Evolutionary conservation across 1,140 invertebrate genomes (phyloP), one percentile per base, ranked within the genome.

Genomic region (Chironomus tepperi): DNA sequence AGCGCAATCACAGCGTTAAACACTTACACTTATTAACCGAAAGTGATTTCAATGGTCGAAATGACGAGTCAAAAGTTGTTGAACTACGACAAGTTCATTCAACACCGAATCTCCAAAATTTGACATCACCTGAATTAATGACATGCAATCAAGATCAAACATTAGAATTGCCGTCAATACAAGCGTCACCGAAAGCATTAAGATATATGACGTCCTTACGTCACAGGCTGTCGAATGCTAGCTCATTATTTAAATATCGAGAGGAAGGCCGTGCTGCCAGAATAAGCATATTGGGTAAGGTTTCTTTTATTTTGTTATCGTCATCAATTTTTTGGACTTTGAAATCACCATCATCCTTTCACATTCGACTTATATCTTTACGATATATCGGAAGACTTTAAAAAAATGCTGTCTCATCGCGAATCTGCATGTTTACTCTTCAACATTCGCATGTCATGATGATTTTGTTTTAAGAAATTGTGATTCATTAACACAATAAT

Each of bases 251-350:
- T 81, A 86, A 89, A 74, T 93, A 93, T 79, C 85, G 91, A 19
- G 92, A 93, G 81, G 92, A 94, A 81, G 89, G 91, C 42, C 85
- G 92, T 75, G 91, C 92, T 0, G 92, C 91, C 3, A 87, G 91
- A 74, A 90, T 93, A 72, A 92, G 91, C 77, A 88, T 90, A 42
- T 79, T 92, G 76, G 64, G 64, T 67, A 18, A 18, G 64, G 87
- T 89, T 10, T 15, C 8, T 15, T 2, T 87, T 89, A 42, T 47
- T 47, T 47, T 47, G 2, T 15, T 9, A 47, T 2, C 15, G 43
- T 47, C 43, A 47, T 47, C 15, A 2, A 47, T 2, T 15, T 34
- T 10, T 1, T 47, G 43, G 15, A 47, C 43, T 47, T 47, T 47
- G 43, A 15, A 10, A 10, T 47, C 2, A 3, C 15, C 15, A 47